Evolutionary conservation across 2,797 vertebrate genomes (phyloP), one percentile per base, ranked within the genome.

Genomic region (Stomatorhinus walkeri): DNA sequence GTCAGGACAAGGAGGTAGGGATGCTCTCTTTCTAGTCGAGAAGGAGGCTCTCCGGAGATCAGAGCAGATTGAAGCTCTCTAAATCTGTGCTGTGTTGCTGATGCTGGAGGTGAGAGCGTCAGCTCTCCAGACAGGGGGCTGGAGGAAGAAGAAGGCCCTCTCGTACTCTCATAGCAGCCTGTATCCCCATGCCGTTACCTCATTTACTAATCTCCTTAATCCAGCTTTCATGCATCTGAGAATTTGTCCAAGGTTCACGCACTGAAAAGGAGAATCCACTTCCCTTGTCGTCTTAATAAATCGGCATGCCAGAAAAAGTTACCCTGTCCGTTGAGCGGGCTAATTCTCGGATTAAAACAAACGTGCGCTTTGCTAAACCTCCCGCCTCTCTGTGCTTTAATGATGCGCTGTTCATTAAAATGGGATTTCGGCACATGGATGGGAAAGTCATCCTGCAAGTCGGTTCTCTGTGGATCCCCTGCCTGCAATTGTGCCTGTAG

Each of bases 361-460:
- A 85, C 48, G n/a, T 0, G 83, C 14, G 83, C 61, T 61, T 56
- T 59, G 36, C 49, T 16, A 28, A 86, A 28, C 36, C 32, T 56
- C 49, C 68, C 1, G 56, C 51, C 49, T 54, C 64, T 24, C n/a
- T 79, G 91, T 90, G 90, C 92, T 91, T 90, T 90, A 91, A 90
- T 94, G 93, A 94, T 95, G 95, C 93, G 95, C 95, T 95, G 96
- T 96, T 96, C 95, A 96, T 96, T 96, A 96, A 95, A 95, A 96
- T 93, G 93, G 94, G 93, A 96, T 96, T 96, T 96, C 95, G 94
- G 94, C 93, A 95, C 93, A 96, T 95, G 96, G 95, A 95, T 93
- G 94, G 91, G 90, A 94, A 95, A 94, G 95, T 93, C 94, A 93
- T 94, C 96, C 96, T 95, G 90, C 95, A 96, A 96, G 94, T 91